Conservation (phyloP, 2,113 vertebrate genomes). For the Steatornis caripensis region DNA sequence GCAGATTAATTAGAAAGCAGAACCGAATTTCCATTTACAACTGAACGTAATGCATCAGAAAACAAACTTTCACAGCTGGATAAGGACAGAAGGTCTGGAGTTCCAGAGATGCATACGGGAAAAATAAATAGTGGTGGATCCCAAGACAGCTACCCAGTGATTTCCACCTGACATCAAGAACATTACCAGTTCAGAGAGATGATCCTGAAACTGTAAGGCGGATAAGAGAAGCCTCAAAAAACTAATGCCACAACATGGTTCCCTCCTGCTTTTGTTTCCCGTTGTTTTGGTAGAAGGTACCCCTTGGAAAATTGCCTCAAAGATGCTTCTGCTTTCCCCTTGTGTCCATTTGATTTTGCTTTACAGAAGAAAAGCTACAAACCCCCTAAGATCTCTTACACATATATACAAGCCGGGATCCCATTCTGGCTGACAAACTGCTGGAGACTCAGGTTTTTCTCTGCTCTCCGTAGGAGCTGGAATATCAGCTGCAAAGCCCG, state of each 20-base stretch:
- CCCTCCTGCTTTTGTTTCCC: neutral
- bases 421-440: neutral
- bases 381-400: neutral
- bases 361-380: neutral
- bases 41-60: neutral
- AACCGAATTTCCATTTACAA: neutral
- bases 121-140: neutral
- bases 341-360: rapidly evolving
- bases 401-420: neutral
- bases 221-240: neutral
- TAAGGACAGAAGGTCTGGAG: neutral
- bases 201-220: neutral
- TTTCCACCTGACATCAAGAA: neutral
- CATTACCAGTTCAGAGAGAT: neutral
- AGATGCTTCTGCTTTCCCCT: neutral
- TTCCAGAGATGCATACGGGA: neutral
- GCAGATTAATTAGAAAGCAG: neutral
- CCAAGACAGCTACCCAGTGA: neutral
- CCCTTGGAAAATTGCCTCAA: neutral
- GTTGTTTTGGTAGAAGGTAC: neutral
- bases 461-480: neutral
- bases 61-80: neutral
- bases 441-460: neutral
- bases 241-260: neutral
- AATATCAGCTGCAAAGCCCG: neutral